Evolutionary conservation across 2,888 invertebrate genomes (phyloP).

Genomic region (Sylvicola fuscatus): DNA sequence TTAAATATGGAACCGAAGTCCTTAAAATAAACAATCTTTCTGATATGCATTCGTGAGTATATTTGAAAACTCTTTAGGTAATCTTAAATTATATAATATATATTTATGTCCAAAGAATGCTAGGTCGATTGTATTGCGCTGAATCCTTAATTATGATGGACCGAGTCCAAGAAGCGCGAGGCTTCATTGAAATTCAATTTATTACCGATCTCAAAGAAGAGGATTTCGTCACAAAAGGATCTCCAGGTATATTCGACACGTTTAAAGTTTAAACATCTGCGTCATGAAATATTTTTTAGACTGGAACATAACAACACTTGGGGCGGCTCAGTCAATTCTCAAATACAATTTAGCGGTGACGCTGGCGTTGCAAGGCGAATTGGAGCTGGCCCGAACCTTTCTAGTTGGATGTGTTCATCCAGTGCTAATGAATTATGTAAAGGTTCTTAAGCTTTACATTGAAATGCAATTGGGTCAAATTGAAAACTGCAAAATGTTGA

Average conservation of each 20-base stretch:
- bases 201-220: conserved; percentile 34
- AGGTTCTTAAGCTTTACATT: conserved; percentile 31
- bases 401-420: conserved; percentile 18
- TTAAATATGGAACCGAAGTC: conserved; percentile 56
- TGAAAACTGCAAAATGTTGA: conserved; percentile 29
- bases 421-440: conserved; percentile 16
- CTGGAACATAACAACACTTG: conserved; percentile 31
- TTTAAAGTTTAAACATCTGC: too few species aligned
- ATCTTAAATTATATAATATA: not conserved
- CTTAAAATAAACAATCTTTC: conserved; percentile 50
- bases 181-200: conserved; percentile 59
- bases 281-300: too few species aligned
- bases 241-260: conserved; percentile 8
- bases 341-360: conserved; percentile 62
- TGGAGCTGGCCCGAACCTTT: conserved; percentile 32
- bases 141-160: conserved; percentile 71
- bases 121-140: conserved; percentile 77
- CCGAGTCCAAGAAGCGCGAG: conserved; percentile 61
- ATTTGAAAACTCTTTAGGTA: not conserved
- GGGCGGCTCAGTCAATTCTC: conserved; percentile 46
- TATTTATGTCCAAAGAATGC: conserved; percentile 30
- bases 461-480: conserved; percentile 32
- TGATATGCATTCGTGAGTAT: conserved; percentile 41
- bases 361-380: conserved; percentile 51
- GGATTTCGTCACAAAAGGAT: conserved; percentile 25